Evolutionary conservation across 2,888 invertebrate genomes (phyloP).

Genomic region (Acanthosepion esculentum): DNA sequence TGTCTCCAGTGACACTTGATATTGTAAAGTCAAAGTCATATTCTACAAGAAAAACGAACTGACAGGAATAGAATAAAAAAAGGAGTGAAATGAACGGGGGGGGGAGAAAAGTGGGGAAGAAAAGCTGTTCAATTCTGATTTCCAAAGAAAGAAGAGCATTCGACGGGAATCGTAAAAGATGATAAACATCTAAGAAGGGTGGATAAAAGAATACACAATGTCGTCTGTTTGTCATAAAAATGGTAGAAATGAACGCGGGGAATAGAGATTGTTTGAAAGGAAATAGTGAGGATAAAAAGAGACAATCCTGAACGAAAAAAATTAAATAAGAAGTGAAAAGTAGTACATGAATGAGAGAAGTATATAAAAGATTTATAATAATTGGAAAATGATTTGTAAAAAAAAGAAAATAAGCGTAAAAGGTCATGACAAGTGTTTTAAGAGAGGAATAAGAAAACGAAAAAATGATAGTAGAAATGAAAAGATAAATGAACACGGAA

Average conservation of each 20-base stretch:
- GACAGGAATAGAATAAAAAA: background rate
- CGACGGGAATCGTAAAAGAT: background rate
- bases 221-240: background rate
- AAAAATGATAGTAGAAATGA: background rate
- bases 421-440: background rate
- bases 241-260: background rate
- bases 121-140: background rate
- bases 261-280: background rate
- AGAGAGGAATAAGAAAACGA: background rate
- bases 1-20: constrained; percentile 33
- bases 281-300: background rate
- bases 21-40: background rate
- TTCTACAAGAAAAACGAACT: constrained; percentile 8
- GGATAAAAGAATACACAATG: background rate
- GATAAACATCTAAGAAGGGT: background rate
- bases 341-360: background rate
- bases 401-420: background rate
- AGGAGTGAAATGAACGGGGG: background rate
- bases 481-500: background rate
- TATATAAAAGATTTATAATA: background rate
- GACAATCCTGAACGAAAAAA: background rate
- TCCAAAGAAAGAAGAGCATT: background rate
- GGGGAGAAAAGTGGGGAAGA: background rate
- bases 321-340: background rate
- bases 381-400: background rate